Conservation (phyloP, 2,888 invertebrate species). For the Parasteatoda lunata region DNA sequence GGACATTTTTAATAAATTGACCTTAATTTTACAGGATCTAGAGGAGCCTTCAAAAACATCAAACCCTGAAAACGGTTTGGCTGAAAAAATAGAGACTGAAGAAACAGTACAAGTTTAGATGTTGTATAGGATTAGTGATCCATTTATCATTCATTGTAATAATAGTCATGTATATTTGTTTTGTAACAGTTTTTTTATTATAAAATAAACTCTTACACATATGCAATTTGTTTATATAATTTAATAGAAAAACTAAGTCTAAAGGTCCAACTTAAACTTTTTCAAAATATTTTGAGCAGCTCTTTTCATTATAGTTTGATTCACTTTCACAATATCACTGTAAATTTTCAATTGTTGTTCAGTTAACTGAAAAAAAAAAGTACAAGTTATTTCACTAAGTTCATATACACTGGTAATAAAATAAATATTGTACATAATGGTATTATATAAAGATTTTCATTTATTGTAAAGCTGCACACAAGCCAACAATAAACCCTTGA, state of each 20-base stretch:
- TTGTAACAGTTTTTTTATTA: conserved; percentile 21
- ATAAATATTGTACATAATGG: background rate
- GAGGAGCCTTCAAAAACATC: conserved; percentile 8
- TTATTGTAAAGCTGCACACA: background rate
- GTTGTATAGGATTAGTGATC: background rate
- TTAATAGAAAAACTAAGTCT: background rate
- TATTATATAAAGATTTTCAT: background rate
- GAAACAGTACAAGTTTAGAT: conserved; percentile 45
- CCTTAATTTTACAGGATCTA: conserved; percentile 4
- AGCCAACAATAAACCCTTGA: background rate
- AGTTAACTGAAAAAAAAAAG: conserved; percentile 13
- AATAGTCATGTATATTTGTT: conserved; percentile 50
- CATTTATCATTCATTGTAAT: conserved; percentile 31
- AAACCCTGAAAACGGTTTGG: conserved; percentile 20
- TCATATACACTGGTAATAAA: background rate
- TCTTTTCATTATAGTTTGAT: conserved; percentile 53
- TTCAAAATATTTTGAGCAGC: conserved; percentile 56
- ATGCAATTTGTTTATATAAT: background rate
- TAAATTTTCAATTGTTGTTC: conserved; percentile 27
- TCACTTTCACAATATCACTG: conserved; percentile 22
- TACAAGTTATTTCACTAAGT: background rate
- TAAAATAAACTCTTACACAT: conserved; percentile 18
- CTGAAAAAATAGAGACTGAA: conserved; percentile 53
- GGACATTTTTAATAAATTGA: background rate
- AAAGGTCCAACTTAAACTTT: conserved; percentile 11